A percentile compares a stretch with the other conserved stretches of the same genome.
phyloP scores from a whole-genome alignment of 2,888 invertebrate species.

The Cataglyphis livida region DNA sequence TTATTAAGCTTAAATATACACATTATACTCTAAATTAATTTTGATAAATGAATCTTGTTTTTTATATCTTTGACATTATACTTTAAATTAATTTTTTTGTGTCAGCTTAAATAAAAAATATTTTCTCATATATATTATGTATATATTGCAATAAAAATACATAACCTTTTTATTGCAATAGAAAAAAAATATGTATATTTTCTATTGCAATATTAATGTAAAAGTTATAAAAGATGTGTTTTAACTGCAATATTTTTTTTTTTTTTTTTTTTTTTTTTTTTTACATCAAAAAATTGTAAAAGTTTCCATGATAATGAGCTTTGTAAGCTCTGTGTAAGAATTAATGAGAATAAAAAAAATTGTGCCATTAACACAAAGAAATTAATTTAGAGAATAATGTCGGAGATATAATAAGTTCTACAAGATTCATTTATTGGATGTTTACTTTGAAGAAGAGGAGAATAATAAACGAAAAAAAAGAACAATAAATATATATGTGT shows the following conservation, averaged over 20 bases:
- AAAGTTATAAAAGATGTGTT: background rate
- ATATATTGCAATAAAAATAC: no score
- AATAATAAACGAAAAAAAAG: slow-evolving; percentile 54
- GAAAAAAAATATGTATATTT: background rate
- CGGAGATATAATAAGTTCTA: slow-evolving; percentile 43
- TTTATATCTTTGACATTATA: background rate
- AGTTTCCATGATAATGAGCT: slow-evolving; percentile 34
- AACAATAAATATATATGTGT: slow-evolving; percentile 53
- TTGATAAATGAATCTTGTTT: background rate
- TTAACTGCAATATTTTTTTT: background rate
- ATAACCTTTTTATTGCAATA: no score
- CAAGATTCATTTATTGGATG: slow-evolving; percentile 48
- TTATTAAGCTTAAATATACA: slow-evolving; percentile 58
- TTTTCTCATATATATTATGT: background rate
- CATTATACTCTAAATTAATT: background rate
- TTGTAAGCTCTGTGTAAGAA: slow-evolving; percentile 34
- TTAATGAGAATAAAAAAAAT: slow-evolving; percentile 22
- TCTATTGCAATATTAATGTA: background rate
- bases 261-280: background rate
- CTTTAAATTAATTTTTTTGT: background rate
- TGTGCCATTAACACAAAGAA: slow-evolving; percentile 58
- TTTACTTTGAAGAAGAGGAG: slow-evolving; percentile 33
- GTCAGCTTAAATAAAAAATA: background rate
- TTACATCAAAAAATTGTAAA: slow-evolving; percentile 32
- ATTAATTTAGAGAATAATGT: slow-evolving; percentile 60